Evolutionary conservation across 2,797 vertebrate genomes (phyloP), one percentile per base, ranked within the genome.

Genomic region (Alouatta caraya): DNA sequence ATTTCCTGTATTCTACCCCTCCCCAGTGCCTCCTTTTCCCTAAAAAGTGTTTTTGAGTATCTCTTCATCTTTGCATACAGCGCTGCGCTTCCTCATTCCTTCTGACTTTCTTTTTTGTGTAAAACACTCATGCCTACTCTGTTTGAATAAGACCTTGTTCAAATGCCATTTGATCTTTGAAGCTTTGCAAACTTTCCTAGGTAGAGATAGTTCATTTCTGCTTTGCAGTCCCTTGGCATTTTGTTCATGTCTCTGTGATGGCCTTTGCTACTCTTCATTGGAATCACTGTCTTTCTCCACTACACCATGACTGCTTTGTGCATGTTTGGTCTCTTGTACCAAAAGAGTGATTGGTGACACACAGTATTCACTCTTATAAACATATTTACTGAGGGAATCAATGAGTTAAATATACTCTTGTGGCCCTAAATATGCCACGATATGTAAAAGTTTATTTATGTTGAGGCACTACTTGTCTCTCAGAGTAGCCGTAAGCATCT

Each of bases 401-500:
- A n/a, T 61, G 30, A 50, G 67, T 17, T 30, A 91, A 79, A 75
- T 33, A 14, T 2, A 13, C 33, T 72, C 73, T 57, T 17, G 11
- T 19, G 61, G 52, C 64, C 81, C 52, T 37, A 44, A 30, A 39
- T 37, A 21, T 6, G 59, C 75, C 61, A 15, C 5, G 30, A 75
- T 61, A 33, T 64, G 37, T 76, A n/a, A 42, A 92, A 52, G 57
- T 57, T 70, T 94, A 50, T 57, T 93, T 87, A 42, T 83, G 22
- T 61, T 59, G 46, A 15, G 73, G 52, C 11, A 17, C 48, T 52
- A 26, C n/a, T 7, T 2, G 39, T 72, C 64, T 88, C 79, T 79
- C 46, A 30, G 33, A 81, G 75, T 61, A 67, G 28, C 73, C 19
- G 24, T 39, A 52, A 87, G 72, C 67, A 83, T 78, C 52, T 76